phyloP scores from a whole-genome alignment of 2,113 vertebrate genomes.

The Colaptes auratus region DNA sequence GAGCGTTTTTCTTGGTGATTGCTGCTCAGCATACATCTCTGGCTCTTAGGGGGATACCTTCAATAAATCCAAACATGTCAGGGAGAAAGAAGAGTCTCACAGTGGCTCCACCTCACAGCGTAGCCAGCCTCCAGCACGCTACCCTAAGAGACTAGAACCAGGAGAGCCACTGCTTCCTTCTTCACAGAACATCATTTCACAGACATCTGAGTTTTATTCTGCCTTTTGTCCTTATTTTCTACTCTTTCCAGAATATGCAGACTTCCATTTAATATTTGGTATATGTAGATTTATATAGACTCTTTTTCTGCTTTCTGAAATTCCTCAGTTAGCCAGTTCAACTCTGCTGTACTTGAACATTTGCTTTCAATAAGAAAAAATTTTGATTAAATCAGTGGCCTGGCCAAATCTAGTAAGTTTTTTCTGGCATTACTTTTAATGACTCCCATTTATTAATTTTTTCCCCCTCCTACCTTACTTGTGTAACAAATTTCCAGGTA shows the following conservation, averaged over 20 bases:
- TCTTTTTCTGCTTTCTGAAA: conserved; percentile 37
- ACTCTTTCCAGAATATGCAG: not conserved
- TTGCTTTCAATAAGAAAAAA: conserved; percentile 75
- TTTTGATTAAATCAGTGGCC: conserved; percentile 58
- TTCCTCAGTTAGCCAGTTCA: not conserved
- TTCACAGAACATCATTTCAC: not conserved
- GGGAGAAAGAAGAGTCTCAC: not conserved
- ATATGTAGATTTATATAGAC: not conserved
- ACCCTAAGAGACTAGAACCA: not conserved
- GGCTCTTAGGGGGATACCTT: not conserved
- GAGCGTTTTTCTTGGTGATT: not conserved
- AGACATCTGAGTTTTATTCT: not conserved
- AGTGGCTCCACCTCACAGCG: accelerated
- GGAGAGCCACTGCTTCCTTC: not conserved
- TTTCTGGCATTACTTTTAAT: conserved; percentile 63
- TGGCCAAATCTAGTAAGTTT: conserved; percentile 46
- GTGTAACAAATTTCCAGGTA: conserved; percentile 72
- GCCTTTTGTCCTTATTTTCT: not conserved
- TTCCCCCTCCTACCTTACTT: conserved; percentile 48
- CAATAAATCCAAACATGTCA: not conserved
- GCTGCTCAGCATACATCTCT: not conserved
- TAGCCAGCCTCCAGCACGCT: not conserved
- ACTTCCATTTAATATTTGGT: not conserved
- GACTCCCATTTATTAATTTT: conserved; percentile 67
- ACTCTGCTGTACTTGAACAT: conserved; percentile 44